Conservation (phyloP, 2,113 vertebrate species). For the Willisornis vidua region DNA sequence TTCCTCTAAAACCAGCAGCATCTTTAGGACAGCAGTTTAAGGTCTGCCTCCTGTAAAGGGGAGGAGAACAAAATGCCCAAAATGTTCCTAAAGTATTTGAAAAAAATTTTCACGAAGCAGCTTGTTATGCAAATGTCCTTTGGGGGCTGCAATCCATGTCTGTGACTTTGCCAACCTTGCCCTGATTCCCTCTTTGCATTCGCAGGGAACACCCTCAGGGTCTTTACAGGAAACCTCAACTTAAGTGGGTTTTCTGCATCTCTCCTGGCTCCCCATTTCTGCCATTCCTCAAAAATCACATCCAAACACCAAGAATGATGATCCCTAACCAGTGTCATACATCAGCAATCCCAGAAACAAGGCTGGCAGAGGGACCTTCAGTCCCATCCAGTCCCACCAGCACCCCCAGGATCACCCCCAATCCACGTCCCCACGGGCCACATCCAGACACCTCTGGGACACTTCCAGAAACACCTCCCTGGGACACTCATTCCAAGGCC, state of each 20-base stretch:
- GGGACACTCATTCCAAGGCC: not conserved
- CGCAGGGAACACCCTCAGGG: not conserved
- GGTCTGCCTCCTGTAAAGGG: not conserved
- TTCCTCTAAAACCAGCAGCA: not conserved
- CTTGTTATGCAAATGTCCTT: conserved; percentile 40
- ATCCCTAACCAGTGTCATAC: not conserved
- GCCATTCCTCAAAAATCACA: not conserved
- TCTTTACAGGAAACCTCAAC: not conserved
- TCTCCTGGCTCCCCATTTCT: not conserved
- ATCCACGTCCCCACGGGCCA: not conserved
- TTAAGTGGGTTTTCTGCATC: not conserved
- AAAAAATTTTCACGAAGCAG: not conserved
- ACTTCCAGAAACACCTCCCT: not conserved
- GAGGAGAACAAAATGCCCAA: not conserved
- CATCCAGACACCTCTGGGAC: not conserved
- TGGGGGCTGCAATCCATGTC: conserved; percentile 1
- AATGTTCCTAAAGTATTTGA: not conserved
- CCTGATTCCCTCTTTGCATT: conserved; percentile 24
- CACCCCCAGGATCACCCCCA: not conserved
- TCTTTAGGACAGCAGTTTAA: not conserved
- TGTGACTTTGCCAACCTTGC: conserved; percentile 36
- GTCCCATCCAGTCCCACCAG: not conserved
- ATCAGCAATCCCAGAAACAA: not conserved
- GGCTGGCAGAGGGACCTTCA: fast-evolving
- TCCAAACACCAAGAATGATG: not conserved